phyloP scores from a whole-genome alignment of 2,113 vertebrate species.

The Anoura caudifer region DNA sequence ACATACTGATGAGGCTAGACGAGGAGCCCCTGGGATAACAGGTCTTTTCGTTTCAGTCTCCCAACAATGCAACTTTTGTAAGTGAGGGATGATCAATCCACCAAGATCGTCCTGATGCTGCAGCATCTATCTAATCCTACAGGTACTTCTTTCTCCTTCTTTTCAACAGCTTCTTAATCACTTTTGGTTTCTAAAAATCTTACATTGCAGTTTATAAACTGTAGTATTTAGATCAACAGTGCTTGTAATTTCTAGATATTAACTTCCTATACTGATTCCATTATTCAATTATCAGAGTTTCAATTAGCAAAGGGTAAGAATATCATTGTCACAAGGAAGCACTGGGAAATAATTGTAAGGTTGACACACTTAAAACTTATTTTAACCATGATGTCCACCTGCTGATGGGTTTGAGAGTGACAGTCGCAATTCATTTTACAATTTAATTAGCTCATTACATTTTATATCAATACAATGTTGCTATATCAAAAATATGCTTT shows the following conservation, averaged over 20 bases:
- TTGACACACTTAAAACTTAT: neutral
- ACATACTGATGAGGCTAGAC: neutral
- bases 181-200: neutral
- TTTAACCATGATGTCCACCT: neutral
- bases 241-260: constrained; percentile 22
- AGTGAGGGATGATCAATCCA: neutral
- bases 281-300: neutral
- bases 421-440: neutral
- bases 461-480: neutral
- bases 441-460: constrained; percentile 1
- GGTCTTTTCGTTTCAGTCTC: neutral
- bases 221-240: neutral
- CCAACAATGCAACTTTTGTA: neutral
- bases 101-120: neutral
- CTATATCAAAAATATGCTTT: neutral
- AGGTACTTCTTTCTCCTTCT: neutral
- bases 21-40: neutral
- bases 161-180: neutral
- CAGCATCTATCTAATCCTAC: neutral
- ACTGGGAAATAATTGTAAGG: neutral
- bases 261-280: neutral
- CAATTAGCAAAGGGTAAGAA: neutral
- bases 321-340: neutral
- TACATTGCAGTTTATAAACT: neutral
- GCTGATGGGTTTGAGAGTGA: neutral